Base-by-base conservation (phyloP, 2,113 vertebrate genomes). In the Ascaphus truei region DNA sequence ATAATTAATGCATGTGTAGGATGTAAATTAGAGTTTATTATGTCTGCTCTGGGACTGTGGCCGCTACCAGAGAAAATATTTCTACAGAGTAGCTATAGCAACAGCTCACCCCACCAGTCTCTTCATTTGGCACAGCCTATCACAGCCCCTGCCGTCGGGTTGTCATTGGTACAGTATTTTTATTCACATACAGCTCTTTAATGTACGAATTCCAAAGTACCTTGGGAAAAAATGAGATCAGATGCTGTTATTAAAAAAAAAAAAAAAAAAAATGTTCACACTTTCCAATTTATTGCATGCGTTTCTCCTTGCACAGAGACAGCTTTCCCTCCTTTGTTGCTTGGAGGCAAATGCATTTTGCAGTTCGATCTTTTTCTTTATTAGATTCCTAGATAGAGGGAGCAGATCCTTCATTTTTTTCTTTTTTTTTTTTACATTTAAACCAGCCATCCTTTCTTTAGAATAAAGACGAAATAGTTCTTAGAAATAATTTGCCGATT, bases 81-180 rank as follows among this genome's bases (percentile, higher is more conserved):
- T 65, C 47, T 74, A 62, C 58, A 33, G 74, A 66, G 81, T 92
- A 83, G 73, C 88, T 85, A 75, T 91, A 83, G 88, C 84, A 94
- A 90, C 88, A 85, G 76, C 82, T 92, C 74, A 79, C 73, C 65
- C 76, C 76, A 77, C 84, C 73, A 71, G 72, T 79, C 72, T 69
- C 74, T 22, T 25, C 83, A 75, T 84, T 78, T 83, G 75, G 63
- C 65, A 65, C 72, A 85, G 75, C 80, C 85, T 90, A 23, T 89
- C 75, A 79, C 83, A 82, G 20, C 2, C 78, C 62, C 59, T 75
- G 18, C 78, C 72, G 62, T 63, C 84, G 63, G 80, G 72, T 86
- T 88, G 85, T 86, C 90, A 79, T 77, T 86, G 63, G 71, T 52
- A 78, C 85, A 63, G 73, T 52, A 78, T 86, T 83, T 82, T 15